Conservation (phyloP, 1,140 invertebrate genomes). For the Melitaea cinxia region DNA sequence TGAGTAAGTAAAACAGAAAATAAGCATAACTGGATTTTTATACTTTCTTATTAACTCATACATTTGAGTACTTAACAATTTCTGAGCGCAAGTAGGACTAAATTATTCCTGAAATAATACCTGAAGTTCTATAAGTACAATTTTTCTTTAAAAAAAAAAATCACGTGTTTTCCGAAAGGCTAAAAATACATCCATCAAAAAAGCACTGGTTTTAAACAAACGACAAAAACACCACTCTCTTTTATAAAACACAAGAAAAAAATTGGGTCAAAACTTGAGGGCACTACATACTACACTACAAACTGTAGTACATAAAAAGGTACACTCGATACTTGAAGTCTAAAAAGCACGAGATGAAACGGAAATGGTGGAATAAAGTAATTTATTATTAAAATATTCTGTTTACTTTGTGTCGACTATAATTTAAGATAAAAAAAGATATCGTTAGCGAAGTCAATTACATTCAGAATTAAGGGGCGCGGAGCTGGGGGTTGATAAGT, state of each 20-base stretch:
- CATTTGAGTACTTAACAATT: too few relatives aligned
- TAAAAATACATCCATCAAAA: too few relatives aligned
- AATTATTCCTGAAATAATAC: too few relatives aligned
- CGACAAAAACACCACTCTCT: background rate
- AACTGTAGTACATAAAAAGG: background rate
- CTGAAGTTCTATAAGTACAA: too few relatives aligned
- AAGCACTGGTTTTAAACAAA: background rate
- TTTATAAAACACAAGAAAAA: background rate
- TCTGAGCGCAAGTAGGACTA: too few relatives aligned
- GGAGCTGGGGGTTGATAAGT: slow-evolving; percentile 26
- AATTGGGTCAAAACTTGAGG: background rate
- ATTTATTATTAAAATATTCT: slow-evolving; percentile 22
- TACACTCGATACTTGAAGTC: background rate
- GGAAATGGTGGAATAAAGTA: background rate
- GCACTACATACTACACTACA: background rate
- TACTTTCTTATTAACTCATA: too few relatives aligned
- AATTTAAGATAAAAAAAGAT: slow-evolving; percentile 28
- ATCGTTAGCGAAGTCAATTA: slow-evolving; percentile 34
- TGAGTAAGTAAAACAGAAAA: too few relatives aligned
- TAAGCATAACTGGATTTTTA: too few relatives aligned
- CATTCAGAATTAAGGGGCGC: slow-evolving; percentile 28
- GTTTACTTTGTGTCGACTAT: slow-evolving; percentile 22
- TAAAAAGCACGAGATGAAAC: background rate
- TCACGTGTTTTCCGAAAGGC: too few relatives aligned
- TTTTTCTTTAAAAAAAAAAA: too few relatives aligned